phyloP scores from a whole-genome alignment of 2,113 vertebrate genomes.

The human region DNA sequence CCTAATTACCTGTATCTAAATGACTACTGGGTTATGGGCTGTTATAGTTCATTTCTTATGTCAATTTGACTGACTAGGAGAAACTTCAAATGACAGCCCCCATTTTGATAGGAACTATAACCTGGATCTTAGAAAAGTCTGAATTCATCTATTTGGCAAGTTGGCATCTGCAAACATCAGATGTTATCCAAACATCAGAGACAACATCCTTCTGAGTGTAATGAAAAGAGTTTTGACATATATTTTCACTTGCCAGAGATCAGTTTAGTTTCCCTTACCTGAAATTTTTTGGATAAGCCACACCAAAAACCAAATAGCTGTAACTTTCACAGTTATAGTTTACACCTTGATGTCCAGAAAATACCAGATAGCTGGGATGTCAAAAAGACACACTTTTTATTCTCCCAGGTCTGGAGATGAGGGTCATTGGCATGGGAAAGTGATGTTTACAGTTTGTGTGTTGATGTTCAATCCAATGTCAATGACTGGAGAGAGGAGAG shows the following conservation, averaged over 20 bases:
- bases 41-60: background rate
- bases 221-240: background rate
- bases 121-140: background rate
- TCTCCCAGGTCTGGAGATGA: background rate
- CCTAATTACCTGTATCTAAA: background rate
- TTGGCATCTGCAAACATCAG: background rate
- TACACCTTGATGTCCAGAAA: background rate
- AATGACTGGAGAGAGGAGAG: background rate
- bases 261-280: background rate
- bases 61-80: background rate
- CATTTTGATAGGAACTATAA: background rate
- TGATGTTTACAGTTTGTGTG: background rate
- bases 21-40: background rate
- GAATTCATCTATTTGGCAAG: background rate
- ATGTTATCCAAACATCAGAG: background rate
- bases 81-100: background rate
- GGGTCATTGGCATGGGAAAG: background rate
- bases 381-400: background rate
- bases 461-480: background rate
- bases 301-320: background rate
- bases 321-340: background rate
- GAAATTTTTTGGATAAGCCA: background rate
- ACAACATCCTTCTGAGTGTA: background rate
- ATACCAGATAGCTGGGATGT: background rate
- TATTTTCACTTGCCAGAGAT: background rate